Evolutionary conservation across 2,113 vertebrate genomes (phyloP).

Genomic region (Nymphicus hollandicus): DNA sequence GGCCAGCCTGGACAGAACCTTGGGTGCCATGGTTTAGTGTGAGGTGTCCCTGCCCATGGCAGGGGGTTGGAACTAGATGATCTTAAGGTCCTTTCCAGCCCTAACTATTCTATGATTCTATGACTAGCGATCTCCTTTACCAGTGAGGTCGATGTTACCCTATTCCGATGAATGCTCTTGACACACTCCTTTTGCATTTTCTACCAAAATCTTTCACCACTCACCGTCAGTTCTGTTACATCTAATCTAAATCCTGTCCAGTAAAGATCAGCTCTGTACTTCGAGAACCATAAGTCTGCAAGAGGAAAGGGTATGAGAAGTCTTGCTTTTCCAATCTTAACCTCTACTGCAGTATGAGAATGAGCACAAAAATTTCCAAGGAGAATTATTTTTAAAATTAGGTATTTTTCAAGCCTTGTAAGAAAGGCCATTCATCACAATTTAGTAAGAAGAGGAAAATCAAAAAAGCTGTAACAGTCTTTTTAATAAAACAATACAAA

Average conservation of each 20-base stretch:
- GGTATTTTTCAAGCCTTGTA: not conserved
- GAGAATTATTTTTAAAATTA: not conserved
- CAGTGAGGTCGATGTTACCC: not conserved
- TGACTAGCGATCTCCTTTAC: fast-evolving
- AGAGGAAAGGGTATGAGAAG: not conserved
- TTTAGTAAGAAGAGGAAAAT: not conserved
- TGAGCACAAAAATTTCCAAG: not conserved
- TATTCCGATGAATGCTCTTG: not conserved
- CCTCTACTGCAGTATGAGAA: not conserved
- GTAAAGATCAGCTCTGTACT: not conserved
- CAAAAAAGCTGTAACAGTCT: not conserved
- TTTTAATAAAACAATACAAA: not conserved
- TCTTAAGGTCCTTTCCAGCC: too few relatives aligned
- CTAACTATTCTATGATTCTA: too few relatives aligned
- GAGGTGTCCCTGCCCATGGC: too few relatives aligned
- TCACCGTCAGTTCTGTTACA: not conserved
- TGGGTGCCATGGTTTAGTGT: too few relatives aligned
- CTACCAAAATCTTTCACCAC: not conserved
- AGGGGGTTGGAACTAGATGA: too few relatives aligned
- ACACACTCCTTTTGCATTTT: not conserved
- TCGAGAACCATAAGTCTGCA: not conserved
- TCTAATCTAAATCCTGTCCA: not conserved
- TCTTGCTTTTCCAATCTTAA: not conserved
- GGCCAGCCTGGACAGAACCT: too few relatives aligned
- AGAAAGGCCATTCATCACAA: not conserved